Percentiles rank a stretch among this genome's conserved stretches.
These are phyloP conservation scores for Triplophysa dalaica DNA, from an alignment of 2,113 vertebrate genomes.

Conservation along the genomic window DNA sequence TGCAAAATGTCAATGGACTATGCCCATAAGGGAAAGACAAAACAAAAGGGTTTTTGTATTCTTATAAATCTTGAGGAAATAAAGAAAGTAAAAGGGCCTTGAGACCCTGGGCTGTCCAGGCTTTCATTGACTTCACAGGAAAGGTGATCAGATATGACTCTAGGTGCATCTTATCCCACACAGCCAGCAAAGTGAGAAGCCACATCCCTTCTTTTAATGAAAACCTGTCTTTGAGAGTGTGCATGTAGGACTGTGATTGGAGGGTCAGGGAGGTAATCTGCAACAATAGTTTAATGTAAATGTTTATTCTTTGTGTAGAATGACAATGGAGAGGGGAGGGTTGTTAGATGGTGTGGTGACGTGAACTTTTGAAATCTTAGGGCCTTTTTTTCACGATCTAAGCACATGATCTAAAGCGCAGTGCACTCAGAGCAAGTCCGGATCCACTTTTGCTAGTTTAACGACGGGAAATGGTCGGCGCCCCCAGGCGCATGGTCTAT, in stretches of 20 bases:
- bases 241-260: neutral
- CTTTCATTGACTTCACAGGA: neutral
- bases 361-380: too few relatives aligned
- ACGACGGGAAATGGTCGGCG: too few relatives aligned
- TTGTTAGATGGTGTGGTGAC: too few relatives aligned
- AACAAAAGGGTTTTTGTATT: neutral
- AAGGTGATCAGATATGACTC: neutral
- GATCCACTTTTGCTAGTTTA: too few relatives aligned
- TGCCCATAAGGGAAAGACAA: neutral
- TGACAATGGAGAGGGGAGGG: neutral
- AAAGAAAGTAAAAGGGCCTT: neutral
- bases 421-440: too few relatives aligned
- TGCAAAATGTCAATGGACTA: neutral
- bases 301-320: neutral
- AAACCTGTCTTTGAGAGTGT: neutral
- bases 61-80: neutral
- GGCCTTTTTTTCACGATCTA: too few relatives aligned
- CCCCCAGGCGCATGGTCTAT: too few relatives aligned
- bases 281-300: neutral
- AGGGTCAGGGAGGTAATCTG: neutral
- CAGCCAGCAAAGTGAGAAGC: neutral
- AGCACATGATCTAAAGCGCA: too few relatives aligned
- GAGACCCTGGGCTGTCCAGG: too few relatives aligned
- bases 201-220: neutral
- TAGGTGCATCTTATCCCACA: slow-evolving; percentile 1